phyloP scores from a whole-genome alignment of 2,888 invertebrate genomes.

The Sarcophaga carnaria region DNA sequence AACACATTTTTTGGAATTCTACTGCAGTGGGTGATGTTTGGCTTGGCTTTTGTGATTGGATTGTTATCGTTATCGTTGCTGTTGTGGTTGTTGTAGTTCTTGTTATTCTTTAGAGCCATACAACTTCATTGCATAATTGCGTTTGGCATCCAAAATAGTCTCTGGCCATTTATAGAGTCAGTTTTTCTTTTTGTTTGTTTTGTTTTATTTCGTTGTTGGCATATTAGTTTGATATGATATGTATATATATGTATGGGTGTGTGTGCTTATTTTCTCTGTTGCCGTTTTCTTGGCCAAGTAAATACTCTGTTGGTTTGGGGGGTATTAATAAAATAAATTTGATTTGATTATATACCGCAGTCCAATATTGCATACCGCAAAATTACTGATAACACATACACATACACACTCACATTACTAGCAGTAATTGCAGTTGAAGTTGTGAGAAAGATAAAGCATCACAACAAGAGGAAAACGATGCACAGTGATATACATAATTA shows the following conservation, averaged over 20 bases:
- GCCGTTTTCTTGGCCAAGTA: conserved; percentile 28
- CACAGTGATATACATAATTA: no score
- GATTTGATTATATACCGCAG: conserved; percentile 46
- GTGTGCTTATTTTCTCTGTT: conserved; percentile 9
- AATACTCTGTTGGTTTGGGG: conserved; percentile 1
- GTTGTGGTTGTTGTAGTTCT: neutral
- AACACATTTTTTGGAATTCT: conserved; percentile 11
- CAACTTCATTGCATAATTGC: conserved; percentile 58
- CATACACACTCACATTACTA: neutral
- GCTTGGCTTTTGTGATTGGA: conserved; percentile 12
- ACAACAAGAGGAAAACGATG: no score
- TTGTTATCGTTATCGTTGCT: conserved; percentile 7
- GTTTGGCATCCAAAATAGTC: conserved; percentile 54
- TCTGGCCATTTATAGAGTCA: conserved; percentile 1
- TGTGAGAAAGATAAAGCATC: neutral
- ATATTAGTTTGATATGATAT: neutral
- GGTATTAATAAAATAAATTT: conserved; percentile 55
- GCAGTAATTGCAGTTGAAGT: neutral
- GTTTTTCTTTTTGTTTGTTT: neutral
- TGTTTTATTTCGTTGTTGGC: neutral
- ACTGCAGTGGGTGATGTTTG: conserved; percentile 58
- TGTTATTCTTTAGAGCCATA: conserved; percentile 36
- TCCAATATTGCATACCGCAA: conserved; percentile 13
- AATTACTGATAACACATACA: neutral
- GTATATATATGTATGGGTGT: neutral